Percentiles rank a stretch among this genome's conserved stretches.
Evolutionary conservation across 2,888 invertebrate species (phyloP).

Genomic region (Clitarchus hookeri): DNA sequence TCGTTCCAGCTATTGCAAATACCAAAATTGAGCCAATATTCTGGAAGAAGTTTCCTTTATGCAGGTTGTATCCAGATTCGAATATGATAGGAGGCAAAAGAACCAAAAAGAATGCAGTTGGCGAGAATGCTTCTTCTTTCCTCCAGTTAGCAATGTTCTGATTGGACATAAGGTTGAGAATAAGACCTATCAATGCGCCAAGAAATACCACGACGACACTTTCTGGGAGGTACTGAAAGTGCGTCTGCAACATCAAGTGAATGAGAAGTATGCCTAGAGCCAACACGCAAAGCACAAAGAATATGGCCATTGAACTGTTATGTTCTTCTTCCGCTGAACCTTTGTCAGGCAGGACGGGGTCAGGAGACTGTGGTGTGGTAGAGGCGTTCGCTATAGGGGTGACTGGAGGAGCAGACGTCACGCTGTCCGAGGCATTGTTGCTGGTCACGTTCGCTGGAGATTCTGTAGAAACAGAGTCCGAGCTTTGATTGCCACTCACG

Average conservation of each 20-base stretch:
- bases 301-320: constrained; percentile 95
- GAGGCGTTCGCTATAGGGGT: constrained; percentile 50
- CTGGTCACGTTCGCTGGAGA: constrained; percentile 3
- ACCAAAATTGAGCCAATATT: constrained; percentile 98
- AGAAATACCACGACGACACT: constrained; percentile 96
- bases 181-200: constrained; percentile 89
- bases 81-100: constrained; percentile 98
- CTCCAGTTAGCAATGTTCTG: constrained; percentile 93
- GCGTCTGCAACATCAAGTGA: constrained; percentile 92
- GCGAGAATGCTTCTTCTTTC: constrained; percentile 97
- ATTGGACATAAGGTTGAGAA: constrained; percentile 86
- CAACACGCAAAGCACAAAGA: constrained; percentile 94
- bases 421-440: neutral
- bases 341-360: constrained; percentile 83
- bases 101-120: constrained; percentile 96
- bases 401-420: neutral
- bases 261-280: constrained; percentile 93
- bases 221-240: constrained; percentile 96
- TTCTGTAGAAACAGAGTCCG: neutral
- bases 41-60: constrained; percentile 95
- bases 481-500: neutral
- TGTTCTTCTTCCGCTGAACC: constrained; percentile 95
- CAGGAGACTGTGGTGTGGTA: constrained; percentile 64
- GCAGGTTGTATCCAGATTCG: constrained; percentile 98
- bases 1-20: constrained; percentile 97